These are phyloP conservation scores for Anadara kagoshimensis DNA, from an alignment of 1,140 invertebrate species.

Conservation along the genomic window DNA sequence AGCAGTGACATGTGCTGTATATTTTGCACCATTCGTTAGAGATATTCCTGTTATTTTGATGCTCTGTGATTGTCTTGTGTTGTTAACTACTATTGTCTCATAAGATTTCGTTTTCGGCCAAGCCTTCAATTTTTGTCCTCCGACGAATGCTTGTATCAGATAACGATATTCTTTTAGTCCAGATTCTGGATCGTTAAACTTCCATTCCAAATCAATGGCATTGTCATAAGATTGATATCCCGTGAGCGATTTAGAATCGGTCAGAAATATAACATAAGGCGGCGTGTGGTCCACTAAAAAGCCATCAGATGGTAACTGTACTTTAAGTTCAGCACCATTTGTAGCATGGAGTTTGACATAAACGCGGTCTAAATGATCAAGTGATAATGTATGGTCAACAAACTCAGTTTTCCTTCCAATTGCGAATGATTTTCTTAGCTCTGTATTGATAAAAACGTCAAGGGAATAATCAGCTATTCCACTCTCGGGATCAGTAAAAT, in stretches of 20 bases:
- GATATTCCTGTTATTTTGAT: constrained; percentile 16
- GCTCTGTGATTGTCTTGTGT: not conserved
- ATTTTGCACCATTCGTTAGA: constrained; percentile 40
- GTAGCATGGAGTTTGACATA: constrained; percentile 27
- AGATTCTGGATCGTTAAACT: constrained; percentile 47
- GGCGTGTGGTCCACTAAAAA: constrained; percentile 47
- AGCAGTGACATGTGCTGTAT: constrained; percentile 40
- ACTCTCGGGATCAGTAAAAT: constrained; percentile 51
- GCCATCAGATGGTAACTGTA: constrained; percentile 31
- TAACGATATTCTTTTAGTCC: constrained; percentile 44
- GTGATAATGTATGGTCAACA: constrained; percentile 36
- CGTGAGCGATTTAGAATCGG: constrained; percentile 28
- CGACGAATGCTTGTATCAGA: constrained; percentile 23
- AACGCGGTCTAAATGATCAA: constrained; percentile 39
- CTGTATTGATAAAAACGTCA: constrained; percentile 39
- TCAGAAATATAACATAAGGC: constrained; percentile 29
- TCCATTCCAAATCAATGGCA: constrained; percentile 28
- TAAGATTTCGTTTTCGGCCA: constrained; percentile 28
- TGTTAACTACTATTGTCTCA: not conserved
- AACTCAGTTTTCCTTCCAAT: constrained; percentile 26
- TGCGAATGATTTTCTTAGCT: constrained; percentile 17
- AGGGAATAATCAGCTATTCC: constrained; percentile 36
- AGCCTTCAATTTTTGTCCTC: constrained; percentile 31
- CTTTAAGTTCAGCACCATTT: constrained; percentile 39
- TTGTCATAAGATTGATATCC: no score